Percentiles rank a stretch among this genome's conserved stretches.
Evolutionary conservation across 2,113 vertebrate species (phyloP).

Genomic region (Zosterops japonicus): DNA sequence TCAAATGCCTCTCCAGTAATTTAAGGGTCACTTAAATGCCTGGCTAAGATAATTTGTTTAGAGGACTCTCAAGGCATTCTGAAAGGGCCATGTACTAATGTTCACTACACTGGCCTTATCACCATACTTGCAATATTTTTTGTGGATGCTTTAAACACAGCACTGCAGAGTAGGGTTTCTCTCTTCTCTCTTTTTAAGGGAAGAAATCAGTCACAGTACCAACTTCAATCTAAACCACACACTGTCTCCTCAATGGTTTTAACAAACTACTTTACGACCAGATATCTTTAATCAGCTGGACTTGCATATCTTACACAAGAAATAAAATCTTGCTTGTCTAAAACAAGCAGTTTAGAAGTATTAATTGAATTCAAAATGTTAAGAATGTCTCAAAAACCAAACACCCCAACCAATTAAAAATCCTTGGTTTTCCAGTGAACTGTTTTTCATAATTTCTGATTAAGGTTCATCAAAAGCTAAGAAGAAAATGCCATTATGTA

Average conservation of each 20-base stretch:
- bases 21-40: background rate
- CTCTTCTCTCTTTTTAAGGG: background rate
- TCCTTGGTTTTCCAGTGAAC: background rate
- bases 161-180: background rate
- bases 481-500: background rate
- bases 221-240: background rate
- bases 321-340: background rate
- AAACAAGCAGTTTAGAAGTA: background rate
- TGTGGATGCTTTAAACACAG: background rate
- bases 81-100: background rate
- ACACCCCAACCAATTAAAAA: background rate
- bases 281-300: background rate
- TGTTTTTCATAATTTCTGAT: background rate
- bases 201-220: background rate
- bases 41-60: background rate
- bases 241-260: background rate
- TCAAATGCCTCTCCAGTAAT: background rate
- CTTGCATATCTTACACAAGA: background rate
- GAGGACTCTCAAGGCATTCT: background rate
- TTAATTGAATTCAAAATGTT: background rate
- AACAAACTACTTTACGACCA: background rate
- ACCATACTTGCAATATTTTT: background rate
- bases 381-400: background rate
- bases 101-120: background rate
- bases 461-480: background rate